Evolutionary conservation across 2,888 invertebrate species (phyloP), one percentile per base, ranked within the genome.

Genomic region (Norana najaformis): DNA sequence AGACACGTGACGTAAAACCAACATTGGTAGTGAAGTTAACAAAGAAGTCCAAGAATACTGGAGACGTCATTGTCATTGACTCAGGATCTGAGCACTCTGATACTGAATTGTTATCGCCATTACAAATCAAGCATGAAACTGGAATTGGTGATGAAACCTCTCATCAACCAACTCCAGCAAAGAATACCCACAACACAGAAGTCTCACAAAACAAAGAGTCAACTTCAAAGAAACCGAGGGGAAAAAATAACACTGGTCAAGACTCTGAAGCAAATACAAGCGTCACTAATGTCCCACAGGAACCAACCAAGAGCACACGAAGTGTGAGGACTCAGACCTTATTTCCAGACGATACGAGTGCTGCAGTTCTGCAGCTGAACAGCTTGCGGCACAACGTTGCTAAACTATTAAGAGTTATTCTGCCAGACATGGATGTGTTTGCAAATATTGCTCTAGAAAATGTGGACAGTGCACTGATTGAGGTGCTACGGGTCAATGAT

Each of bases 371-470:
- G 0, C 85, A 85, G 35, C 18, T 85, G 85, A 85, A 85, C 85
- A 85, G 1, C 23, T 36, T 89, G 83, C 82, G 89, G 36, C 20
- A 30, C 18, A 89, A 89, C 36, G 89, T 89, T 37, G 89, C 83
- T 8, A 82, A 83, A 39, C 85, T 89, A n/a, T 82, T 89, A 16
- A 82, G 82, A 18, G 83, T 83, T 82, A 89, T 89, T 83, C 83
- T 89, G 82, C 89, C 89, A 38, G 83, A 89, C 20, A 38, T 89
- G 35, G 39, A 14, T n/a, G 85, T 37, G 37, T 85, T 85, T 85
- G 85, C 85, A 5, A 85, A 85, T 23, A 85, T 85, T 36, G 85
- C 85, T 37, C 23, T 85, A 36, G 85, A 85, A 85, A 85, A 85
- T 85, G 85, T 85, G 85, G 85, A 85, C 85, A 85, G 35, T 85